These are phyloP conservation scores for Potorous gilbertii DNA, from an alignment of 2,797 vertebrate species.

Conservation along the genomic window DNA sequence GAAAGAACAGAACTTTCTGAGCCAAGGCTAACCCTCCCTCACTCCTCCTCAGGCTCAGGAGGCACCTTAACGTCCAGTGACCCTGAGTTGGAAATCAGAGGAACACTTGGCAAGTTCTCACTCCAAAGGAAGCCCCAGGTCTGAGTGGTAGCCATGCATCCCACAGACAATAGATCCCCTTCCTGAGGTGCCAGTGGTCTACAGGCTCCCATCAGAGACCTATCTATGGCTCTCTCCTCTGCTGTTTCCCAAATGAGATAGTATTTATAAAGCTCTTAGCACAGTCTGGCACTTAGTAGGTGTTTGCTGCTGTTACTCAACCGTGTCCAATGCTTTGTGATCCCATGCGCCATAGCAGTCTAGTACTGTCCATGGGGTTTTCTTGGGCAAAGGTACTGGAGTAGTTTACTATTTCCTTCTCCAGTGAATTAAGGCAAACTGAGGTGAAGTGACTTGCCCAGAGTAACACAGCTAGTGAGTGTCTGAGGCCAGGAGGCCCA, in stretches of 20 bases:
- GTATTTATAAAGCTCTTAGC: not conserved
- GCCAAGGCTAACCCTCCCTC: not conserved
- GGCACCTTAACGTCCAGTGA: conserved; percentile 12
- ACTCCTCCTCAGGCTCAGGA: not conserved
- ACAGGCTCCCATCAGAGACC: conserved; percentile 53
- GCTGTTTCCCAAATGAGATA: conserved; percentile 33
- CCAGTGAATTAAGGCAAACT: not conserved
- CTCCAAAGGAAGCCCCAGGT: conserved; percentile 37
- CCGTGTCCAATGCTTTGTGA: not conserved
- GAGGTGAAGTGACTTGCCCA: no score
- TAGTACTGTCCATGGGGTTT: not conserved
- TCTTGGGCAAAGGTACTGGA: no score
- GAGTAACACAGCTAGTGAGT: not conserved
- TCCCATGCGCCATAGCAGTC: not conserved
- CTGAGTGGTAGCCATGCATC: conserved; percentile 43
- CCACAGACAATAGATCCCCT: conserved; percentile 39
- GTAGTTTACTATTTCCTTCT: not conserved
- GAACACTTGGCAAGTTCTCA: conserved; percentile 15
- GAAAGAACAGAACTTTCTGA: conserved; percentile 22
- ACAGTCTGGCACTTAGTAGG: not conserved
- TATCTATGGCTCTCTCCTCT: conserved; percentile 47
- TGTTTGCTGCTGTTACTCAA: not conserved
- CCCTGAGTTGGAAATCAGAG: conserved; percentile 30
- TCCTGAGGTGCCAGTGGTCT: conserved; percentile 66
- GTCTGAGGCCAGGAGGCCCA: not conserved